Evolutionary conservation across 2,888 invertebrate genomes (phyloP).

Genomic region (Exephanes ischioxanthus): DNA sequence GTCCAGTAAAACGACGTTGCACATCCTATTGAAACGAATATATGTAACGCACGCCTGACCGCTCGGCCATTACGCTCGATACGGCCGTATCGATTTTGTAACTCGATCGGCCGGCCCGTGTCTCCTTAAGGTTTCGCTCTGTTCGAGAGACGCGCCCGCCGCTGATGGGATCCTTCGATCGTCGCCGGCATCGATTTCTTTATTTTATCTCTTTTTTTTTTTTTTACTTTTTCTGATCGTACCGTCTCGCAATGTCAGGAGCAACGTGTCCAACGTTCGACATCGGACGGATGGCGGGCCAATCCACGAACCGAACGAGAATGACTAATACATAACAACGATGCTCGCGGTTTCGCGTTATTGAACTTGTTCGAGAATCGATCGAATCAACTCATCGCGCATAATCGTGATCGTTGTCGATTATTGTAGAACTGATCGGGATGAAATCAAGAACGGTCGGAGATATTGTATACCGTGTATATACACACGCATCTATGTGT

Average conservation of each 20-base stretch:
- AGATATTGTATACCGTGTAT: conserved; percentile 1
- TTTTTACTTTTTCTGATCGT: conserved; percentile 28
- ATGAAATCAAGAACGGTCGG: conserved; percentile 34
- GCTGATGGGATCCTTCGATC: conserved; percentile 59
- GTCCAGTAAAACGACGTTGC: neutral
- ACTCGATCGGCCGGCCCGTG: conserved; percentile 75
- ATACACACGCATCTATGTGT: neutral
- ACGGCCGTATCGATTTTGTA: conserved; percentile 77
- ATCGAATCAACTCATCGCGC: conserved; percentile 7
- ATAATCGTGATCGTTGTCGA: conserved; percentile 58
- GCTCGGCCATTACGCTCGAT: conserved; percentile 78
- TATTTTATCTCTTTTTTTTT: conserved; percentile 3
- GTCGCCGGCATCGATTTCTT: conserved; percentile 63
- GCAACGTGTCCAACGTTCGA: conserved; percentile 44
- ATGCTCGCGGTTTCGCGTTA: conserved; percentile 46
- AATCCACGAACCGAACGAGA: conserved; percentile 19
- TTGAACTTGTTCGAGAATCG: conserved; percentile 15
- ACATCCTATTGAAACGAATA: conserved; percentile 30
- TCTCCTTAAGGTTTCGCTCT: conserved; percentile 77
- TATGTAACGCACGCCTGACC: conserved; percentile 73
- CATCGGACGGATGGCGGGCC: conserved; percentile 34
- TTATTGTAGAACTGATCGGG: conserved; percentile 44
- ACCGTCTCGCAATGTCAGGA: conserved; percentile 45
- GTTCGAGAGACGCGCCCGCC: conserved; percentile 60
- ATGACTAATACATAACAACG: neutral